These are phyloP conservation scores for Drosophila gaucha DNA, from an alignment of 2,888 invertebrate genomes.

Conservation along the genomic window DNA sequence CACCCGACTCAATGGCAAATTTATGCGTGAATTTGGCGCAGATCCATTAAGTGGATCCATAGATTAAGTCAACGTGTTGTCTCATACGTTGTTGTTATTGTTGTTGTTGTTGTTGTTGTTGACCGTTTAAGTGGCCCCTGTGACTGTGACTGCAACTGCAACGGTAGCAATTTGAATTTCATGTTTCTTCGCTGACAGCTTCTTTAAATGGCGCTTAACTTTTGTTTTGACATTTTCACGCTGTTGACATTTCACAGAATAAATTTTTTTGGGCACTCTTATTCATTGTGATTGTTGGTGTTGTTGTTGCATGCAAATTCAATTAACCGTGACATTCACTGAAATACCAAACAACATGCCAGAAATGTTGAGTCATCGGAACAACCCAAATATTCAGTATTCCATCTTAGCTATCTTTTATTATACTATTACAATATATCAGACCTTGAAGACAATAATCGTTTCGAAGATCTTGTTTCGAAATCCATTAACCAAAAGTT, in stretches of 20 bases:
- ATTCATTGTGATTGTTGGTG: conserved; percentile 13
- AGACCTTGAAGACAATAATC: too few relatives aligned
- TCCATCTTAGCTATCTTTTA: too few relatives aligned
- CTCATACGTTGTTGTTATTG: conserved; percentile 20
- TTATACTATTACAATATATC: too few relatives aligned
- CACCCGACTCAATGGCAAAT: conserved; percentile 62
- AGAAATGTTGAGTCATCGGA: background rate
- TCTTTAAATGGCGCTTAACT: conserved; percentile 80
- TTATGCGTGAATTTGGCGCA: conserved; percentile 82
- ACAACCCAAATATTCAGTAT: background rate
- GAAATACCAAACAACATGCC: conserved; percentile 33
- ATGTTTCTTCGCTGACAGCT: conserved; percentile 71
- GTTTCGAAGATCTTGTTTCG: too few relatives aligned
- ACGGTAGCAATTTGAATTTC: conserved; percentile 70
- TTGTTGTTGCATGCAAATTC: conserved; percentile 67
- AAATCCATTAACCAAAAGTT: too few relatives aligned
- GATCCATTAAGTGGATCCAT: conserved; percentile 81
- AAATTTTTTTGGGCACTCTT: conserved; percentile 6
- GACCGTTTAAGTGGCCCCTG: conserved; percentile 53
- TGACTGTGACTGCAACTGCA: conserved; percentile 33
- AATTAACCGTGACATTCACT: conserved; percentile 69
- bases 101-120: conserved; percentile 27
- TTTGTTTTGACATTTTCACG: conserved; percentile 58
- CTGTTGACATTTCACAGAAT: conserved; percentile 59
- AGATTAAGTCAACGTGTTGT: conserved; percentile 63